phyloP scores from a whole-genome alignment of 1,140 invertebrate species.

The Gryon sp. region DNA sequence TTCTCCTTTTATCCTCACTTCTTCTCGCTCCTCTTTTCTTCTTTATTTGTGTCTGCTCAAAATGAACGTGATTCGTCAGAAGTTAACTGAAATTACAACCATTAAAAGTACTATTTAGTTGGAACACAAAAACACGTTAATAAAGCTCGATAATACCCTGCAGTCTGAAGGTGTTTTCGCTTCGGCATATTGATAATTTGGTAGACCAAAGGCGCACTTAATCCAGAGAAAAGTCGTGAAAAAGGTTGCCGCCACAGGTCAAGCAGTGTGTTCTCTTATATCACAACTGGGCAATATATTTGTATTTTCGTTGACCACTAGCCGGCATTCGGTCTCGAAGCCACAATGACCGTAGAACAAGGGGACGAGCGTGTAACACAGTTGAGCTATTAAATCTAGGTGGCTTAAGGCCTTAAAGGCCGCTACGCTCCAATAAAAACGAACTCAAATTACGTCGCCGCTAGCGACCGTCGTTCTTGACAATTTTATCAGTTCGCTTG shows the following conservation, averaged over 20 bases:
- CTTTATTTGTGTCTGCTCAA: no score
- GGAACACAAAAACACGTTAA: no score
- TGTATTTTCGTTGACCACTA: conserved; percentile 21
- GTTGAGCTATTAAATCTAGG: conserved; percentile 76
- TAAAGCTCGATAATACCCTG: no score
- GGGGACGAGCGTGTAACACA: conserved; percentile 64
- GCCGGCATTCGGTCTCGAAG: conserved; percentile 19
- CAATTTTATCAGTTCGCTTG: conserved; percentile 62
- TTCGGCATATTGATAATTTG: conserved; percentile 27
- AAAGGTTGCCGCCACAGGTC: background rate
- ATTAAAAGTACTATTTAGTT: no score
- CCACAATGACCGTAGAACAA: conserved; percentile 54
- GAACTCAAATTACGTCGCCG: conserved; percentile 73
- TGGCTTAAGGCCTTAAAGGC: conserved; percentile 76
- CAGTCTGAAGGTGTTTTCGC: background rate
- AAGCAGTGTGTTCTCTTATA: conserved; percentile 13
- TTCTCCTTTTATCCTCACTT: no score
- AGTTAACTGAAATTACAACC: no score
- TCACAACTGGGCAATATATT: conserved; percentile 51
- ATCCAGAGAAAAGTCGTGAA: conserved; percentile 24
- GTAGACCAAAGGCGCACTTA: conserved; percentile 9
- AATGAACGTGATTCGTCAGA: no score
- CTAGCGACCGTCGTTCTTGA: conserved; percentile 51
- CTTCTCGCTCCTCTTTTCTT: no score
- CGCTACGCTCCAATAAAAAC: conserved; percentile 74